A percentile compares a stretch with the other conserved stretches of the same genome.
phyloP scores from a whole-genome alignment of 1,140 invertebrate genomes.

The Lepidurus packardi region DNA sequence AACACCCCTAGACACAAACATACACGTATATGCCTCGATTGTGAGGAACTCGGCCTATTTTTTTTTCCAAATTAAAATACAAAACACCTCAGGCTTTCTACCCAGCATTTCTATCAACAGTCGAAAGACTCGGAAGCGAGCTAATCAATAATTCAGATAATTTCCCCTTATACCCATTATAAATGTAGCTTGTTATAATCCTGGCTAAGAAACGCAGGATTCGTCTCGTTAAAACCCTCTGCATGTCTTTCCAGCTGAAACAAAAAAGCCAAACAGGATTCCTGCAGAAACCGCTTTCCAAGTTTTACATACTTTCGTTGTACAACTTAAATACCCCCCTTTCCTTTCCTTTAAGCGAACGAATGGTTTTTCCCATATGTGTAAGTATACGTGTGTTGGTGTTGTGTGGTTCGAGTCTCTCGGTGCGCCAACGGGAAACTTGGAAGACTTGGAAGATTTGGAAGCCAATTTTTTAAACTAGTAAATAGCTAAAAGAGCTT shows the following conservation, averaged over 20 bases:
- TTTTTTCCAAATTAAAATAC: not conserved
- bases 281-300: not conserved
- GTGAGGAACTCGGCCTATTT: not conserved
- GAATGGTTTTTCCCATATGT: not conserved
- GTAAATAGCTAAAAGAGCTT: not conserved
- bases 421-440: no score
- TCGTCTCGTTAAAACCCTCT: not conserved
- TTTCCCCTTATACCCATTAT: not conserved
- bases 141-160: not conserved
- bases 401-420: no score
- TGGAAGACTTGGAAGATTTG: no score
- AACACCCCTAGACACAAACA: conserved; percentile 44
- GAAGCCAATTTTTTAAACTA: not conserved
- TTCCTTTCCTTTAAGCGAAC: not conserved
- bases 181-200: not conserved
- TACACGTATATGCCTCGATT: conserved; percentile 12
- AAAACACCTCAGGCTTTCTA: not conserved
- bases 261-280: not conserved
- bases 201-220: not conserved
- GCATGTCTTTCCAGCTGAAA: not conserved
- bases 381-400: not conserved
- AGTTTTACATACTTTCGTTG: no score
- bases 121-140: not conserved
- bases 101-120: not conserved
- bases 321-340: not conserved